These are phyloP conservation scores for Glandiceps talaboti DNA, from an alignment of 53 echinoderm and acorn worm species.

Conservation along the genomic window DNA sequence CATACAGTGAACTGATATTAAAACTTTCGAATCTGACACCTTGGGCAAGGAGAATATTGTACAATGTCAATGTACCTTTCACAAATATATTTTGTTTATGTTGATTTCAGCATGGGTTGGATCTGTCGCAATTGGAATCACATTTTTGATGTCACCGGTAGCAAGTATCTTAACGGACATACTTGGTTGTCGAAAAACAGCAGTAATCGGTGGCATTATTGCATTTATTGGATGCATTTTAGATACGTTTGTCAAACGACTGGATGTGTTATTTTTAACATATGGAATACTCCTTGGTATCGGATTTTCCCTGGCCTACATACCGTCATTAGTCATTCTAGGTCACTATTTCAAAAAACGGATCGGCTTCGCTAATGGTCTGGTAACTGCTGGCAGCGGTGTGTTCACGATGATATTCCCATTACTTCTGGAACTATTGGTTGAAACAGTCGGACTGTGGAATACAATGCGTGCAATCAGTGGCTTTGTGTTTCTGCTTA, in stretches of 20 bases:
- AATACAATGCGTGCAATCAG: conserved; percentile 37
- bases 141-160: conserved; percentile 74
- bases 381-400: conserved; percentile 74
- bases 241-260: conserved; percentile 56
- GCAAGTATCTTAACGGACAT: conserved; percentile 73
- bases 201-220: conserved; percentile 50
- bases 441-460: conserved; percentile 34
- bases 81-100: conserved; percentile 7
- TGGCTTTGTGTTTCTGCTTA: conserved; percentile 40
- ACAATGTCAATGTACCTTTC: too few relatives aligned
- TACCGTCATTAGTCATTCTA: conserved; percentile 74
- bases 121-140: conserved; percentile 62
- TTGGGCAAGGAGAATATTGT: too few relatives aligned
- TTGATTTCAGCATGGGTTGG: conserved; percentile 60
- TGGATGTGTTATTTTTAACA: conserved; percentile 67
- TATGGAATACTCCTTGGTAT: conserved; percentile 55
- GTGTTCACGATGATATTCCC: conserved; percentile 85
- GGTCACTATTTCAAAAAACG: conserved; percentile 82
- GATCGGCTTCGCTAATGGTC: conserved; percentile 76
- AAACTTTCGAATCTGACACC: too few relatives aligned
- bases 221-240: conserved; percentile 50
- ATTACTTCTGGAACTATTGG: conserved; percentile 31
- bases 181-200: conserved; percentile 63
- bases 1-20: too few relatives aligned
- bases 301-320: conserved; percentile 79